Evolutionary conservation across 2,113 vertebrate genomes (phyloP), one percentile per base, ranked within the genome.

Genomic region (Gavialis gangeticus): DNA sequence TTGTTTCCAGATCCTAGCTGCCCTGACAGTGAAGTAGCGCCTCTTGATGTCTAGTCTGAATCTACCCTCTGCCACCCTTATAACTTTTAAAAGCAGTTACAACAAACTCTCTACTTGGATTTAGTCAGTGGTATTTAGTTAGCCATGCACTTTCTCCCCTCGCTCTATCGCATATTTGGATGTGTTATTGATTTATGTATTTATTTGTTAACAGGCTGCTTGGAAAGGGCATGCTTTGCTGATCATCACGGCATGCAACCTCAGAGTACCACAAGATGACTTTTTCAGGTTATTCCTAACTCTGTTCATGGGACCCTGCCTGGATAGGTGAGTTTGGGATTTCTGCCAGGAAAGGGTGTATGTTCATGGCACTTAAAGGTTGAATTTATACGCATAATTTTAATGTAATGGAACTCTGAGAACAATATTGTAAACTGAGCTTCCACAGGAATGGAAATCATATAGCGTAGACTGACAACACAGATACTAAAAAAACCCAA

Each of bases 181-280:
- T 69, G 55, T 81, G 12, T 60, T 10, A 27, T 16, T 17, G 54
- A 58, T 19, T 55, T 57, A 9, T 4, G 60, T 30, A 21, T 4
- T 60, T 46, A 21, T 88, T 12, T 81, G 69, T 69, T 22, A 8
- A 12, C 73, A 97, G 96, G 54, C 71, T 94, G 82, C 90, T 89
- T 79, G 73, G 77, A 83, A 92, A 83, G 77, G 55, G 37, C 87
- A 17, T 84, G 59, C 37, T 93, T 91, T 96, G 77, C 88, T 97
- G 93, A 97, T 85, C 77, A 46, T 46, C 69, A 24, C 28, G 10
- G 28, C n/a, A 73, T 46, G 34, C 69, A 73, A 46, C 19, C 34
- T 73, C 69, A 90, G 63, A 85, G 63, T 73, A 85, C 73, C 75
- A 15, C 91, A 94, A 94, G 90, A 96, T 96, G 94, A 89, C 60